Percentiles rank a stretch among this genome's conserved stretches.
These are phyloP conservation scores for Hypotaenidia philippensis DNA, from an alignment of 2,797 vertebrate genomes.

Conservation along the genomic window DNA sequence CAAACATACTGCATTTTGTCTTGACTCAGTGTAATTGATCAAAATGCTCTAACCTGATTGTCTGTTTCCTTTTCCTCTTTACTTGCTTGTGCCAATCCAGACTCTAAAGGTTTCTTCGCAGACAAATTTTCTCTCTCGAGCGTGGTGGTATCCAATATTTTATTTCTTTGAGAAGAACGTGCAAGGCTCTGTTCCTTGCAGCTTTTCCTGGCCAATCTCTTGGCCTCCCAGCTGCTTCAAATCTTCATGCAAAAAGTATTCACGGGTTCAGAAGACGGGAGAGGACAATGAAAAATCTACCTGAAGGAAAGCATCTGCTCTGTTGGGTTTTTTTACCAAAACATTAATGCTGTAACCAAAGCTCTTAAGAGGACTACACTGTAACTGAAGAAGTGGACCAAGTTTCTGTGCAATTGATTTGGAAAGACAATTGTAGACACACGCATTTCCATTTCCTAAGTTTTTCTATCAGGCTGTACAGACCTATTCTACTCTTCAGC, in stretches of 20 bases:
- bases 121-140: conserved; percentile 94
- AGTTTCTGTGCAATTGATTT: conserved; percentile 68
- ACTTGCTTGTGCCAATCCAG: conserved; percentile 72
- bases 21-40: not conserved
- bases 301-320: conserved; percentile 67
- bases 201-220: conserved; percentile 93
- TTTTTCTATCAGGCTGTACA: conserved; percentile 56
- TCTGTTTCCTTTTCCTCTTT: not conserved
- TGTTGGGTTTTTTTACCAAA: conserved; percentile 39
- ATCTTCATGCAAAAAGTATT: conserved; percentile 95
- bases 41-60: not conserved
- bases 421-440: conserved; percentile 52
- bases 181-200: conserved; percentile 91
- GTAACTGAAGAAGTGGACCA: conserved; percentile 78
- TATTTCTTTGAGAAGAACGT: conserved; percentile 96
- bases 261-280: conserved; percentile 91
- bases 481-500: conserved; percentile 53
- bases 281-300: conserved; percentile 86
- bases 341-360: conserved; percentile 80
- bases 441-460: conserved; percentile 22
- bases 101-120: conserved; percentile 92
- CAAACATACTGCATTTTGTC: not conserved
- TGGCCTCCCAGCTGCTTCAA: conserved; percentile 96
- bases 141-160: conserved; percentile 98
- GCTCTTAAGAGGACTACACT: conserved; percentile 73